Base-by-base conservation (phyloP, 1,140 invertebrate genomes). In the Spodoptera frugiperda region DNA sequence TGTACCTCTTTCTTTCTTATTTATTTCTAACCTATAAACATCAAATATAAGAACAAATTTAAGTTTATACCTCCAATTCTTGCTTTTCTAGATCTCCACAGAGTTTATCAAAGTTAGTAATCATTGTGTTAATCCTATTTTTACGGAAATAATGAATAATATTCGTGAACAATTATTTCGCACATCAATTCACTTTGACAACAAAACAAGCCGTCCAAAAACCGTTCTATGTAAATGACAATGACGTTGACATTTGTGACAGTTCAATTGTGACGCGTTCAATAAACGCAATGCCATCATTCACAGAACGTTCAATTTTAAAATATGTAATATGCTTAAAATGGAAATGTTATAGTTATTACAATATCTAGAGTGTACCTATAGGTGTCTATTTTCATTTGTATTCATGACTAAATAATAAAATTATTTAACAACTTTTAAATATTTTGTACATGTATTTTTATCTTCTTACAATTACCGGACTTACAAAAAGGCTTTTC, bases 51-150 rank as follows among this genome's bases (percentile, higher is more conserved):
- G 14, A 2, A 51, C 39, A 59, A 51, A n/a, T 39, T 15, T 17
- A 30, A 65, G 14, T 25, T 15, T 63, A 39, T 89, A 95, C 95
- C 91, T 95, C 95, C 76, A 95, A 82, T 87, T 95, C 95, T 86
- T 95, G 95, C 86, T 94, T 94, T 91, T 95, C 95, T 84, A 95
- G 87, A 9, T 95, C 95, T 77, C 88, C 87, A 57, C 93, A 94
- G 72, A 95, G 85, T 85, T 95, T 91, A 82, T 92, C 92, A 82
- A 91, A 92, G 75, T 93, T 93, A 12, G 88, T 87, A 71, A 93
- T 88, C 92, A 93, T 93, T 73, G 70, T 88, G 61, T 68, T 11
- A 19, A 53, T 49, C 8, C 61, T 70, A 48, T 11, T 25, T 33
- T 14, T 72, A 25, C 39, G 44, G 55, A 44, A 39, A 14, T 8